Base-by-base conservation (phyloP, 2,888 invertebrate species). In the Diaphora mendica region DNA sequence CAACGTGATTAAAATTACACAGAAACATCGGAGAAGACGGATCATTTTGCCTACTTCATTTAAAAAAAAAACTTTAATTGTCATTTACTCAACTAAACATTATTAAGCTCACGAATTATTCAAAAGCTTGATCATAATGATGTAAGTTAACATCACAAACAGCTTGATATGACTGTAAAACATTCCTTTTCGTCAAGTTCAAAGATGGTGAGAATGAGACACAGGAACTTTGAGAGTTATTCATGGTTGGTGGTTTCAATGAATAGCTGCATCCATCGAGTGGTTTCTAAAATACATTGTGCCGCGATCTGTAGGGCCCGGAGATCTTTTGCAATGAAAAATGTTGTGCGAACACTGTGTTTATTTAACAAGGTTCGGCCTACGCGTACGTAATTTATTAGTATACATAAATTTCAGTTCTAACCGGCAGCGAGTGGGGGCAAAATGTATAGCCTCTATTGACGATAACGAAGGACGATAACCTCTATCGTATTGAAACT, bases 311-410 rank as follows among this genome's bases (percentile, higher is more conserved):
- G 81, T 78, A 84, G 48, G 82, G 83, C 81, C 80, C 79, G 81
- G 82, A 87, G 86, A 86, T 82, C 88, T 86, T 85, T 80, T 83
- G 77, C 86, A 86, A 89, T 93, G 93, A 93, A 93, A 93, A 93
- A 93, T 92, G 88, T 90, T 89, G 91, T 91, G 92, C 89, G 90
- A 92, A 91, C 91, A 87, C 88, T 88, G 90, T 92, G 92, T 92
- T 92, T 93, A 91, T 91, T 92, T 91, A 92, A 90, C 91, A 90
- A 89, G 90, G 90, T 88, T 88, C 86, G 84, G 85, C 85, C 82
- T 84, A 79, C 82, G 89, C 87, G 85, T 80, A 73, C 77, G 90
- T 93, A 89, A 93, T 93, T 93, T 93, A 93, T 93, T 91, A 91
- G 91, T 84, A 83, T 82, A 92, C 91, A 93, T 93, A 93, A 93